Evolutionary conservation across 2,113 vertebrate genomes (phyloP), one percentile per base, ranked within the genome.

Genomic region (Hemiprocne comata): DNA sequence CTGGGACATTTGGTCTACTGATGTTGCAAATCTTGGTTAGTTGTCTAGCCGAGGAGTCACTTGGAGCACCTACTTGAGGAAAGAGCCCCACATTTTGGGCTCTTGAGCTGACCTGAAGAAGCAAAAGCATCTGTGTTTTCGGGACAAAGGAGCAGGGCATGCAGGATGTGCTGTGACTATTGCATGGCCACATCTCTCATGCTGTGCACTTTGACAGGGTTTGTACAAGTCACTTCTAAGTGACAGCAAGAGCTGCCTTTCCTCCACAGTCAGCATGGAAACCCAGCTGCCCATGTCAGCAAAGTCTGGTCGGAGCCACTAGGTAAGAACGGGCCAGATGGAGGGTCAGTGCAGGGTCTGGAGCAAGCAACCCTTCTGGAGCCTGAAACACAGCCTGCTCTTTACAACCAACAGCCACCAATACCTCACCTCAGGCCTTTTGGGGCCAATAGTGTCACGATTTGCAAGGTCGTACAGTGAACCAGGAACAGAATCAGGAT

Each of bases 321-420:
- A 40, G 87, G 83, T 75, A 66, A 70, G 77, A 74, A 87, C 13
- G 0, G 4, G 79, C 70, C 83, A 90, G 90, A 53, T 2, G 53
- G 40, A 82, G 48, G 40, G 72, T 29, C 77, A 74, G 60, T 2
- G n/a, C 0, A 0, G 81, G 78, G 70, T 66, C 74, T 87, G 78
- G 61, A 85, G 84, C 51, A 83, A 92, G 64, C 71, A 80, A 26
- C 46, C 51, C 6, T 17, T 51, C 70, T 36, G 64, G 34, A 72
- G 58, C 57, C 92, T 85, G 85, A 87, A 69, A 79, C 57, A 53
- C 62, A 75, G 75, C 85, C 87, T 76, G 78, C 74, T 95, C 85
- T 82, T 83, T 89, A 93, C 79, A 90, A 87, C 42, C 62, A 94
- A 70, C 77, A 90, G 78, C 82, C 58, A 91, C 82, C 74, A 69